Conservation (phyloP, 2,888 invertebrate genomes). For the Pterostichus niger region DNA sequence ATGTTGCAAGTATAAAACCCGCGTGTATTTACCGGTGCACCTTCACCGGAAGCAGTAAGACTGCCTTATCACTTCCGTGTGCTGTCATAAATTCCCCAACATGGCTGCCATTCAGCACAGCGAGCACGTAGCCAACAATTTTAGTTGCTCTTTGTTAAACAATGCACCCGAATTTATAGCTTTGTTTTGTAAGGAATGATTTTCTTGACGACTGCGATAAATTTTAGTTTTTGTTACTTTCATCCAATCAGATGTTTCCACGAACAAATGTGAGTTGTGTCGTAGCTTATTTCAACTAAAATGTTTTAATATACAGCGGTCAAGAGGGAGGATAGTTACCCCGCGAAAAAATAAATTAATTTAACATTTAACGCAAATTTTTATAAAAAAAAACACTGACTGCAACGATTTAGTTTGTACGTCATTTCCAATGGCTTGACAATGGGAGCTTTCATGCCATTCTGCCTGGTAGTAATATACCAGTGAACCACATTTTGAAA, state of each 20-base stretch:
- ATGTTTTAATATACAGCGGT: too few relatives aligned
- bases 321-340: too few relatives aligned
- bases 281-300: not conserved
- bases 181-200: not conserved
- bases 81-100: slow-evolving; percentile 41
- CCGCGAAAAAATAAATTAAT: too few relatives aligned
- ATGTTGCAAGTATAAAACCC: slow-evolving; percentile 15
- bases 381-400: too few relatives aligned
- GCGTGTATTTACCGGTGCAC: slow-evolving; percentile 19
- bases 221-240: slow-evolving; percentile 3
- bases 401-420: too few relatives aligned
- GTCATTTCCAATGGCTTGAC: too few relatives aligned
- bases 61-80: slow-evolving; percentile 36
- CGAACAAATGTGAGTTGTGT: not conserved
- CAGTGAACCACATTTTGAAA: too few relatives aligned
- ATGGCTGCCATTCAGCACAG: slow-evolving; percentile 39
- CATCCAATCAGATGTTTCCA: not conserved
- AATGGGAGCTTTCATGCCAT: too few relatives aligned
- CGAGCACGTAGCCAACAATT: slow-evolving; percentile 40
- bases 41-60: slow-evolving; percentile 48
- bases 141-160: slow-evolving; percentile 42
- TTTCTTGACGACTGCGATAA: slow-evolving; percentile 13
- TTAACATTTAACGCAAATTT: too few relatives aligned
- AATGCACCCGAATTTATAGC: not conserved
- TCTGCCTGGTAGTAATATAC: too few relatives aligned